Conservation (phyloP, 1,140 invertebrate genomes). For the Drosophila suzukii region DNA sequence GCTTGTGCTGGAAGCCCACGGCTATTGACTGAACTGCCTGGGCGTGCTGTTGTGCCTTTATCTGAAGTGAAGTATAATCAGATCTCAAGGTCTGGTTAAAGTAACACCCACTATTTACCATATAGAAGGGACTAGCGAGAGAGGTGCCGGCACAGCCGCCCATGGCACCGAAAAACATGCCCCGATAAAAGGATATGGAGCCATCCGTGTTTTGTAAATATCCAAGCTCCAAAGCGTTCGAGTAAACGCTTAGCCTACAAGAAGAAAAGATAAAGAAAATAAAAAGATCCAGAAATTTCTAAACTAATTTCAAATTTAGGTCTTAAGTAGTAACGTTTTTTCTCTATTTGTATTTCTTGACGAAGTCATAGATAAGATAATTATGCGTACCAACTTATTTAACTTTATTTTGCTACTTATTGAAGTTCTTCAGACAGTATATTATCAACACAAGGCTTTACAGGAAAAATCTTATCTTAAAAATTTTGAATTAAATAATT, state of each 20-base stretch:
- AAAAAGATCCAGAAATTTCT: not conserved
- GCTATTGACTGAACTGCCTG: constrained; percentile 91
- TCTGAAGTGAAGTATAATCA: constrained; percentile 56
- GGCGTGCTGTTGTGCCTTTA: constrained; percentile 96
- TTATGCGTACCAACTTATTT: not conserved
- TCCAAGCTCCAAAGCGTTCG: constrained; percentile 17
- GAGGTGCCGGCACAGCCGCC: constrained; percentile 3
- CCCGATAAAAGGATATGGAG: not conserved
- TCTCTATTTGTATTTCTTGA: not conserved
- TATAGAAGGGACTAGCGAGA: constrained; percentile 17
- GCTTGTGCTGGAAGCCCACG: constrained; percentile 94
- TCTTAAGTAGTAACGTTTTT: not conserved
- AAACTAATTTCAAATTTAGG: not conserved
- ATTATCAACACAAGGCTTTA: not conserved
- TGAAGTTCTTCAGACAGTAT: not conserved
- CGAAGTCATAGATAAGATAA: not conserved
- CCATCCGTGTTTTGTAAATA: constrained; percentile 10
- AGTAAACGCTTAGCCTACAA: constrained; percentile 14
- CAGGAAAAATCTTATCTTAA: too few species aligned
- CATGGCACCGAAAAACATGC: constrained; percentile 18
- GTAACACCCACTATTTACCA: constrained; percentile 7
- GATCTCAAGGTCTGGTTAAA: not conserved
- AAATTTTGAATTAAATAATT: not conserved
- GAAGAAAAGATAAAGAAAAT: not conserved
- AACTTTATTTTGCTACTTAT: not conserved